Conservation (phyloP, 2,113 vertebrate species). For the Etia nguti region DNA sequence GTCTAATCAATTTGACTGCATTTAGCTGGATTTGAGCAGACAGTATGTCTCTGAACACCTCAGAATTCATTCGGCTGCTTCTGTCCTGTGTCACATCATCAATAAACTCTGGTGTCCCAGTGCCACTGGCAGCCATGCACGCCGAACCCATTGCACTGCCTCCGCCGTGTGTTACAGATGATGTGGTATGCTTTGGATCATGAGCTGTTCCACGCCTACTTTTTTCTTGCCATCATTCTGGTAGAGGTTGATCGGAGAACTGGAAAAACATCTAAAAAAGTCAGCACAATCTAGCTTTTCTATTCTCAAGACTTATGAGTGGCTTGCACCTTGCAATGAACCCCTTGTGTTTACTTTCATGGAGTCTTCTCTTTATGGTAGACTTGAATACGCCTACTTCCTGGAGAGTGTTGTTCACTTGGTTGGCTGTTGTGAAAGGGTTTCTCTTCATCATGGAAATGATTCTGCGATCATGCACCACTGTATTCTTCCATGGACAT, state of each 20-base stretch:
- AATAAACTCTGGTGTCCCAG: not conserved
- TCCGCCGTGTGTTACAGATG: not conserved
- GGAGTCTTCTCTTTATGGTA: not conserved
- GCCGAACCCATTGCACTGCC: not conserved
- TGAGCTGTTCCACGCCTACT: not conserved
- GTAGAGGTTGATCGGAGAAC: not conserved
- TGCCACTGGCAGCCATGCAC: not conserved
- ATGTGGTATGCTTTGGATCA: not conserved
- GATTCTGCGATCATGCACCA: not conserved
- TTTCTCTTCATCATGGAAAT: not conserved
- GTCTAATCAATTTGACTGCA: not conserved
- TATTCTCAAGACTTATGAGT: not conserved
- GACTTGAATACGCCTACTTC: not conserved
- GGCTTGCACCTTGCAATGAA: not conserved
- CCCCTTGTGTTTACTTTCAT: not conserved
- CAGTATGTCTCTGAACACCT: not conserved
- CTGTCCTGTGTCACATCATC: accelerated
- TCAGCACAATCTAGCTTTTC: not conserved
- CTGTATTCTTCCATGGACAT: accelerated
- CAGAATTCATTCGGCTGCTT: not conserved
- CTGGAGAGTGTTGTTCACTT: accelerated
- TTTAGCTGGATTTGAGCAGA: not conserved
- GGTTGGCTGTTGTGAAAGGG: not conserved
- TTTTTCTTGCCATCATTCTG: not conserved
- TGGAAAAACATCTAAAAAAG: no score